Conservation (phyloP, 2,888 invertebrate genomes). For the Acleris laterana region DNA sequence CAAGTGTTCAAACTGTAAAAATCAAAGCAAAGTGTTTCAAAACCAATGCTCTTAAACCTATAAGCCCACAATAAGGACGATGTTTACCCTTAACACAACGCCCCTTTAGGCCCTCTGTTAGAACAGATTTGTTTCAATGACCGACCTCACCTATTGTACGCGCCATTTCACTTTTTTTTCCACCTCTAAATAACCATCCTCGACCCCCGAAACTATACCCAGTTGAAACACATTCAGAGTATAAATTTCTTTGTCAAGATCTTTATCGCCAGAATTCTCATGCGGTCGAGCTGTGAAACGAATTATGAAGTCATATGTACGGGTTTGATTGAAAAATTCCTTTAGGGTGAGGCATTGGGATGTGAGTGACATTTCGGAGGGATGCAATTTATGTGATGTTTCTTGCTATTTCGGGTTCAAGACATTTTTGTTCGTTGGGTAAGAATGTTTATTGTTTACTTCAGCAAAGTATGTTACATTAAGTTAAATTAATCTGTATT, state of each 20-base stretch:
- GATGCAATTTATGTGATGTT: slow-evolving; percentile 58
- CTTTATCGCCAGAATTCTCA: slow-evolving; percentile 62
- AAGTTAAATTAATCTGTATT: too few relatives aligned
- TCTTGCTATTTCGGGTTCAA: slow-evolving; percentile 53
- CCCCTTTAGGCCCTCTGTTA: slow-evolving; percentile 41
- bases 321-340: slow-evolving; percentile 79
- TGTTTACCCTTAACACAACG: slow-evolving; percentile 58
- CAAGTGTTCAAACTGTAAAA: too few relatives aligned
- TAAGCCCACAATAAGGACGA: slow-evolving; percentile 44
- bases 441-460: slow-evolving; percentile 18
- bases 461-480: neutral
- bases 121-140: slow-evolving; percentile 70
- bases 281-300: slow-evolving; percentile 60
- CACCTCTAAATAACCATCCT: slow-evolving; percentile 38
- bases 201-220: slow-evolving; percentile 39
- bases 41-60: slow-evolving; percentile 11
- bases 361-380: slow-evolving; percentile 65
- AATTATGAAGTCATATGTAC: slow-evolving; percentile 72
- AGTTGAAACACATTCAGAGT: slow-evolving; percentile 38
- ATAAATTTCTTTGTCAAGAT: slow-evolving; percentile 49
- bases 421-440: slow-evolving; percentile 42
- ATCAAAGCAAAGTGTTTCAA: neutral
- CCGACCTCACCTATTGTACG: slow-evolving; percentile 65
- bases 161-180: slow-evolving; percentile 67
- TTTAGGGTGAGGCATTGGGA: slow-evolving; percentile 59